Base-by-base conservation (phyloP, 2,113 vertebrate species). In the Ictalurus punctatus region DNA sequence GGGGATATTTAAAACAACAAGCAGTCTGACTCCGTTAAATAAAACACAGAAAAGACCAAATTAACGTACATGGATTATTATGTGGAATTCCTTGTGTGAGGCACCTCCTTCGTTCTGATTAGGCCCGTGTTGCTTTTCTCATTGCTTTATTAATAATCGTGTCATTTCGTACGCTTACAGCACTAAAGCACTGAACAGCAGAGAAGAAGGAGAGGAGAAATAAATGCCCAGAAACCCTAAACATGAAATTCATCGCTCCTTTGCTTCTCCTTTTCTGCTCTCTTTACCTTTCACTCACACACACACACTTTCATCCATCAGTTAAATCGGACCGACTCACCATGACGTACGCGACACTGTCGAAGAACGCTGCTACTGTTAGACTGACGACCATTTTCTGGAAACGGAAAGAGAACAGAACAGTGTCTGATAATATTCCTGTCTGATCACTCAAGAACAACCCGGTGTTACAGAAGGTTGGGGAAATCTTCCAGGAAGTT, bases 311-410 rank as follows among this genome's bases (percentile, higher is more conserved):
- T 37, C 73, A 82, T 1, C 78, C 6, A 19, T 56, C 25, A 82
- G 91, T 81, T 13, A 83, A 5, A 56, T 69, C 59, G 87, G 14
- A 69, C 52, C 9, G 34, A 94, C 96, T 96, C 95, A 97, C 96
- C 96, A 96, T 97, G 80, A 96, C 94, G 90, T 97, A 97, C 27
- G 96, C 96, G 89, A 95, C 86, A 73, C 96, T 96, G 94, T 96
- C 95, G 78, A 96, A 96, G 92, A 95, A 94, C 56, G 96, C 96
- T 25, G 96, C 96, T 65, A 96, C 91, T 71, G 96, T 96, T 92
- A 97, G 92, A 93, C 95, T 94, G 67, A 96, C 93, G 87, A 96
- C 95, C 96, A 96, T 97, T 92, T 96, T 97, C 96, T 96, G 92
- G 19, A 87, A 84, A 37, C 56, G 89, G 52, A 85, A 86, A 63